Evolutionary conservation across 2,888 invertebrate genomes (phyloP).

Genomic region (Drosophila putrida): DNA sequence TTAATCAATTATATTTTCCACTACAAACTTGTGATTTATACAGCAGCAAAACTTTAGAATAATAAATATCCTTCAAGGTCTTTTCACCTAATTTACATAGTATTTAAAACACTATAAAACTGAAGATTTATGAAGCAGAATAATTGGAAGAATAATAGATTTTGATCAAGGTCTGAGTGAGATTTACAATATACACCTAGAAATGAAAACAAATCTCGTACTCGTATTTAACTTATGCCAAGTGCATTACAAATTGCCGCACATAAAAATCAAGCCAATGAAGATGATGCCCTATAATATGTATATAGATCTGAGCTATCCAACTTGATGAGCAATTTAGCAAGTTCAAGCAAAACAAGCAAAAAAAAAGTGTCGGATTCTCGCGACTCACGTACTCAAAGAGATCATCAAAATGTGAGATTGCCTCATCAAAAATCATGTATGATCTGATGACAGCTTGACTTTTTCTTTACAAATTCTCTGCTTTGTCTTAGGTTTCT

Average conservation of each 20-base stretch:
- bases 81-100: background rate
- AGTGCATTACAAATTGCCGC: constrained; percentile 39
- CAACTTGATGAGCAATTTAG: constrained; percentile 58
- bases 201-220: constrained; percentile 1
- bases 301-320: constrained; percentile 19
- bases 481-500: constrained; percentile 47
- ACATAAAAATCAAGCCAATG: constrained; percentile 45
- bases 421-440: constrained; percentile 21
- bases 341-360: constrained; percentile 69
- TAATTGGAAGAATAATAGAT: background rate
- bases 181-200: background rate
- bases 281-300: constrained; percentile 24
- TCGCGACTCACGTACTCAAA: constrained; percentile 13
- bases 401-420: constrained; percentile 7
- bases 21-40: background rate
- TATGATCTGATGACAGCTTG: constrained; percentile 49
- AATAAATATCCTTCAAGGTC: background rate
- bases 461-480: background rate
- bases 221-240: constrained; percentile 6
- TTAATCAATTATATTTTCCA: background rate
- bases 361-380: constrained; percentile 30
- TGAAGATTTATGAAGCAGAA: background rate
- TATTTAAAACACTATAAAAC: background rate
- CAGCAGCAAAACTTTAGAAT: background rate
- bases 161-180: constrained; percentile 18